A percentile compares a stretch with the other conserved stretches of the same genome.
Evolutionary conservation across 2,888 invertebrate genomes (phyloP).

Genomic region (Deilephila porcellus): DNA sequence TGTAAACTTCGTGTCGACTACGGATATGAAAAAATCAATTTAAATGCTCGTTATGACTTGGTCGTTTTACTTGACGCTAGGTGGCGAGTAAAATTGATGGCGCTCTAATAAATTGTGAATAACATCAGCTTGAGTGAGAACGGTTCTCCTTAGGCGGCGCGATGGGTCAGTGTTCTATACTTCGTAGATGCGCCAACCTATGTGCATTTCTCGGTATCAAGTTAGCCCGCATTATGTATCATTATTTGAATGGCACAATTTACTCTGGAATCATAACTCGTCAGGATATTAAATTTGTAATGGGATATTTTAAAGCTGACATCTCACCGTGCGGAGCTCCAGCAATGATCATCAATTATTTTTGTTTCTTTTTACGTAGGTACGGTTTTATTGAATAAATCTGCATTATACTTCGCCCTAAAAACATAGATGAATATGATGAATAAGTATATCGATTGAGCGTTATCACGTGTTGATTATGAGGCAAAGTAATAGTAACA

Average conservation of each 20-base stretch:
- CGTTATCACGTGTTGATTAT: neutral
- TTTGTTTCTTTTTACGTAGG: constrained; percentile 28
- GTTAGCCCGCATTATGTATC: constrained; percentile 76
- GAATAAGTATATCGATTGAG: neutral
- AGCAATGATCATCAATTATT: constrained; percentile 51
- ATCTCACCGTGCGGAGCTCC: constrained; percentile 48
- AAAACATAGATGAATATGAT: neutral
- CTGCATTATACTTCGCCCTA: constrained; percentile 1
- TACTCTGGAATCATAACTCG: constrained; percentile 72
- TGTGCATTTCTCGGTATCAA: constrained; percentile 59
- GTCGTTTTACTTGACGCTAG: constrained; percentile 16
- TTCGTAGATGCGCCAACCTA: constrained; percentile 13
- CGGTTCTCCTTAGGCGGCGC: neutral
- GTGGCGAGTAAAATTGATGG: constrained; percentile 45
- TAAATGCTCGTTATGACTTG: neutral
- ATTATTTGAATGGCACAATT: constrained; percentile 82
- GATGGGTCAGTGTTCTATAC: neutral
- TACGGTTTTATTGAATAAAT: constrained; percentile 39
- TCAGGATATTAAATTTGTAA: constrained; percentile 72
- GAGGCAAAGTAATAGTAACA: neutral
- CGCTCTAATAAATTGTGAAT: constrained; percentile 36
- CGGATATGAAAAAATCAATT: constrained; percentile 7
- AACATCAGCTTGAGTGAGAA: constrained; percentile 29
- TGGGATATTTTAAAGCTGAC: constrained; percentile 67
- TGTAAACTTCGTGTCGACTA: constrained; percentile 1